Conservation (phyloP, 2,888 invertebrate genomes). For the Drosophila flavopinicola region DNA sequence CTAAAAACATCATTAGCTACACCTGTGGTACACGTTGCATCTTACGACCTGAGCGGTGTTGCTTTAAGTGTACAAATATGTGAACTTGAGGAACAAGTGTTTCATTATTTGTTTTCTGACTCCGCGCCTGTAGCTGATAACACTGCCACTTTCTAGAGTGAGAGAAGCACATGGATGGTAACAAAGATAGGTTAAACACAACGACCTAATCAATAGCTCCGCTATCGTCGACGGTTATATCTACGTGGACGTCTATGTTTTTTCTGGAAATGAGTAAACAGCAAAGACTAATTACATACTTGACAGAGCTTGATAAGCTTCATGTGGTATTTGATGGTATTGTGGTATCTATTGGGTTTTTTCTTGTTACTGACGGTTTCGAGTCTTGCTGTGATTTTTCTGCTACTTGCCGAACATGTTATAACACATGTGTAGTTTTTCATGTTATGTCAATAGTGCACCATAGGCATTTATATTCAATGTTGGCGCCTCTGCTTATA, state of each 20-base stretch:
- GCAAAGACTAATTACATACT: constrained; percentile 34
- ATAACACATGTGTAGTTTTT: not conserved
- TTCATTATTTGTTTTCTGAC: constrained; percentile 48
- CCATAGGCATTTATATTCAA: not conserved
- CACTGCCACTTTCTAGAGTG: not conserved
- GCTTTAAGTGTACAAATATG: constrained; percentile 56
- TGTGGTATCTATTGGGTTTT: constrained; percentile 19
- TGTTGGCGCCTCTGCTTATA: constrained; percentile 1
- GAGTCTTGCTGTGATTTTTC: constrained; percentile 11
- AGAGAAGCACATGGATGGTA: not conserved
- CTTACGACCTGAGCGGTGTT: constrained; percentile 13
- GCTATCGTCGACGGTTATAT: constrained; percentile 25
- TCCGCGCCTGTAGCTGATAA: constrained; percentile 44
- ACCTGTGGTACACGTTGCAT: constrained; percentile 53
- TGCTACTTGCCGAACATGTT: constrained; percentile 3
- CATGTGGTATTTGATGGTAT: not conserved
- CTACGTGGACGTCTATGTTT: constrained; percentile 13
- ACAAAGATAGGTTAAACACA: not conserved
- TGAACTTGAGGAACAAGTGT: constrained; percentile 72
- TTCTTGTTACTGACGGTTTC: not conserved
- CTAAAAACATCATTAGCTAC: constrained; percentile 40
- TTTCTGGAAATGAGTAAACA: constrained; percentile 34
- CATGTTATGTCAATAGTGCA: not conserved
- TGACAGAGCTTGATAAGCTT: constrained; percentile 26
- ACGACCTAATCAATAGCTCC: constrained; percentile 55